Evolutionary conservation across 2,113 vertebrate species (phyloP).

Genomic region (Clarias batrachus): DNA sequence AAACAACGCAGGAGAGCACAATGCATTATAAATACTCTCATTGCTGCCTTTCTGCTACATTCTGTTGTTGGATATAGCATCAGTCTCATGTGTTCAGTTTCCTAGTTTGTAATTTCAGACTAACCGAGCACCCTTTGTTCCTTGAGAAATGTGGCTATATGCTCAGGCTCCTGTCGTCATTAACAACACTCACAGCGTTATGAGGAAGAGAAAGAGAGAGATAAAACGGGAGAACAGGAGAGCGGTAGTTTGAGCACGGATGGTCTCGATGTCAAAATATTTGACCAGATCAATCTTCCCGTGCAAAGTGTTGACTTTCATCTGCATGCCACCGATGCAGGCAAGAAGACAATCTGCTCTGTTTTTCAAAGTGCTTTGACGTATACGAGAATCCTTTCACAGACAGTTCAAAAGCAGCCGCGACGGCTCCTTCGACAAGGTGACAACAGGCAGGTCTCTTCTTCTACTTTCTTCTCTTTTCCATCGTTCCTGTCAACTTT

Average conservation of each 20-base stretch:
- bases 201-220: slow-evolving; percentile 13
- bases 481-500: slow-evolving; percentile 68
- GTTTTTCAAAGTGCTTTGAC: slow-evolving; percentile 42
- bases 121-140: slow-evolving; percentile 64
- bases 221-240: background rate
- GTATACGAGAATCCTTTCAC: slow-evolving; percentile 38
- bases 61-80: slow-evolving; percentile 39
- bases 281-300: slow-evolving; percentile 47
- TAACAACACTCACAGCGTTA: slow-evolving; percentile 56
- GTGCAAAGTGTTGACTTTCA: slow-evolving; percentile 29
- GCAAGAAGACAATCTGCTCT: slow-evolving; percentile 37
- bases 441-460: slow-evolving; percentile 58
- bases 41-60: slow-evolving; percentile 46
- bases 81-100: slow-evolving; percentile 69
- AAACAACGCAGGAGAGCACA: slow-evolving; percentile 60
- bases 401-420: slow-evolving; percentile 47
- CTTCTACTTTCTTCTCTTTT: slow-evolving; percentile 50
- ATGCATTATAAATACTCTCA: slow-evolving; percentile 62
- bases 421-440: slow-evolving; percentile 59
- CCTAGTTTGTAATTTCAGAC: slow-evolving; percentile 65
- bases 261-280: slow-evolving; percentile 51
- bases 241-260: slow-evolving; percentile 22
- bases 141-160: slow-evolving; percentile 57
- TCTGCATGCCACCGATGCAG: slow-evolving; percentile 30
- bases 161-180: slow-evolving; percentile 61